Evolutionary conservation across 2,113 vertebrate genomes (phyloP).

Genomic region (Gambusia holbrooki): DNA sequence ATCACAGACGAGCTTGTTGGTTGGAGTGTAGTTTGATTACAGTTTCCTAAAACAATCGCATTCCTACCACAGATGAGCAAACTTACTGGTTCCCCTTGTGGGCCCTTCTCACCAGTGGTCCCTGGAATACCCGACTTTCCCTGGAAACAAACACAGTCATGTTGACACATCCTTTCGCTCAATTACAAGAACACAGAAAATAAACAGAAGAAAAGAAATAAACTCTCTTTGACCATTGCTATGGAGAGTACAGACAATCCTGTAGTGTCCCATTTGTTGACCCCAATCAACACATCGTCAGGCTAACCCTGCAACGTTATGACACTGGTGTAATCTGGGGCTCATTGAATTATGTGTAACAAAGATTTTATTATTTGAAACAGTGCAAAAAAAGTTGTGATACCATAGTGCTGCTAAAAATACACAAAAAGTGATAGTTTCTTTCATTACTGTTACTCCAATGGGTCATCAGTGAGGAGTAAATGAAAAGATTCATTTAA

Average conservation of each 20-base stretch:
- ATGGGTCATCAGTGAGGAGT: too few species aligned
- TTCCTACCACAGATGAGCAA: background rate
- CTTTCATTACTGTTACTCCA: too few species aligned
- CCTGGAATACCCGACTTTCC: conserved; percentile 85
- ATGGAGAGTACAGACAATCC: background rate
- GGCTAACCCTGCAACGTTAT: too few species aligned
- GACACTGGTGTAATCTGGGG: too few species aligned
- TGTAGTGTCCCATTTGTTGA: background rate
- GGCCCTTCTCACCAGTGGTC: conserved; percentile 84
- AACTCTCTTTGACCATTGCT: background rate
- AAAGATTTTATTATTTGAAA: background rate
- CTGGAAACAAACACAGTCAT: conserved; percentile 75
- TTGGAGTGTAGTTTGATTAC: background rate
- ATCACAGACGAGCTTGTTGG: background rate
- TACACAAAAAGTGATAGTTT: too few species aligned
- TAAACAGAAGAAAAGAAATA: background rate
- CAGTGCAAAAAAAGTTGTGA: background rate
- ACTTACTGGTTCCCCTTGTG: conserved; percentile 90
- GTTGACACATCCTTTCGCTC: background rate
- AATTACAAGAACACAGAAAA: conserved; percentile 14
- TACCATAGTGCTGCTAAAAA: too few species aligned
- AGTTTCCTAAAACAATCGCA: conserved; percentile 24
- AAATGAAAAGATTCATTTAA: too few species aligned
- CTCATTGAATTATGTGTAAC: background rate
- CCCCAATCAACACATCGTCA: background rate